These are phyloP conservation scores for Zonotrichia leucophrys DNA, from an alignment of 2,113 vertebrate genomes.

Conservation along the genomic window DNA sequence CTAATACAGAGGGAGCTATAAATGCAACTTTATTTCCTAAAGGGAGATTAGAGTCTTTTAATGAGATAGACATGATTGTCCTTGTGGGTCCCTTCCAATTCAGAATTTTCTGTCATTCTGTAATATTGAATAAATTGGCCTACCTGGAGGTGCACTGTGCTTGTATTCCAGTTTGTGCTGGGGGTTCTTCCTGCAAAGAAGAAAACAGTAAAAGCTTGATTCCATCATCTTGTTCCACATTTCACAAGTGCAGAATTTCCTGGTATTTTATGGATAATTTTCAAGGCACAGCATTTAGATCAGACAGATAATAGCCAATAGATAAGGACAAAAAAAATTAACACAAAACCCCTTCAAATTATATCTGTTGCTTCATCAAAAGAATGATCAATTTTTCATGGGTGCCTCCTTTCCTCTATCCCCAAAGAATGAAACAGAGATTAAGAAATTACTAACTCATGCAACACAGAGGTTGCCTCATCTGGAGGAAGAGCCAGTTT, in stretches of 20 bases:
- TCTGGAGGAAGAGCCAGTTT: neutral
- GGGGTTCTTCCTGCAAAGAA: constrained; percentile 77
- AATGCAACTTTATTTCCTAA: neutral
- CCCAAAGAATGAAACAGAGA: neutral
- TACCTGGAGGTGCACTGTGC: constrained; percentile 72
- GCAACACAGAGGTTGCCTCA: neutral
- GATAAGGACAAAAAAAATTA: neutral
- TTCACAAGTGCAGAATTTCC: neutral
- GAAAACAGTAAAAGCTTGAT: neutral
- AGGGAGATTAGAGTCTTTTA: neutral
- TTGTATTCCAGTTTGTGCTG: constrained; percentile 81
- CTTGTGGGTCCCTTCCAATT: neutral
- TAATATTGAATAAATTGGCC: neutral
- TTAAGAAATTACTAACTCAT: neutral
- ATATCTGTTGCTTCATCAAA: neutral
- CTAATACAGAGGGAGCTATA: neutral
- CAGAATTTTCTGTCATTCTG: neutral
- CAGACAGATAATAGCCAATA: neutral
- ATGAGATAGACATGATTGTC: neutral
- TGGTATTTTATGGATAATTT: neutral
- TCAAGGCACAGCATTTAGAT: neutral
- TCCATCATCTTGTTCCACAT: neutral
- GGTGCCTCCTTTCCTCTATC: neutral
- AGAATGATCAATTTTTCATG: neutral
- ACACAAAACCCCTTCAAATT: neutral